Evolutionary conservation across 92 coral and sea anemone species (phyloP).

Genomic region (Porites evermanni): DNA sequence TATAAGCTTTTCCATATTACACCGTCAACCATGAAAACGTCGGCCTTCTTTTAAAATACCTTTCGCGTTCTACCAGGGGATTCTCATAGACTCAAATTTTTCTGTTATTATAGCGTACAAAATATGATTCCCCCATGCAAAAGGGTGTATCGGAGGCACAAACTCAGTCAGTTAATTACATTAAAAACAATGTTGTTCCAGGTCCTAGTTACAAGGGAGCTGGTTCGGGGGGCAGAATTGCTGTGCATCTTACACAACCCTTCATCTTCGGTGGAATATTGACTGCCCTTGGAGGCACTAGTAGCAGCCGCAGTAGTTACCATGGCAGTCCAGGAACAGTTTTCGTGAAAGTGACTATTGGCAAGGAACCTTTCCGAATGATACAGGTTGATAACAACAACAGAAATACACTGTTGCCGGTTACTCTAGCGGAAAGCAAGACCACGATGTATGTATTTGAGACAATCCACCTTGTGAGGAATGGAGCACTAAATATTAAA

Average conservation of each 20-base stretch:
- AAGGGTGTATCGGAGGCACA: too few relatives aligned
- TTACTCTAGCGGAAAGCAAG: conserved; percentile 70
- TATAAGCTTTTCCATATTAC: too few relatives aligned
- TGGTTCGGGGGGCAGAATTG: conserved; percentile 96
- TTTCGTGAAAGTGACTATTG: conserved; percentile 78
- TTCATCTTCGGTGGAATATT: conserved; percentile 52
- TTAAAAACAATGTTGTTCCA: not conserved
- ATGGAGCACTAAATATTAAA: conserved; percentile 65
- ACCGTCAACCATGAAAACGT: too few relatives aligned
- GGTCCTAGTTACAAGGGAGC: conserved; percentile 83
- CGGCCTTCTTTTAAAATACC: too few relatives aligned
- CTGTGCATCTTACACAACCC: conserved; percentile 68
- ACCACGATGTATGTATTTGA: conserved; percentile 70
- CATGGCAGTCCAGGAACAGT: conserved; percentile 95
- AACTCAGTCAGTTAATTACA: too few relatives aligned
- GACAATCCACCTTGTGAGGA: conserved; percentile 60
- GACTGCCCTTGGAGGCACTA: conserved; percentile 80
- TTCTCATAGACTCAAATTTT: too few relatives aligned
- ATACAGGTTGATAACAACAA: conserved; percentile 78
- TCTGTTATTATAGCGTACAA: too few relatives aligned
- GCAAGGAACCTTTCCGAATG: conserved; percentile 60
- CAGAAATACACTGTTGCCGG: conserved; percentile 51
- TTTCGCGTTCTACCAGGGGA: too few relatives aligned
- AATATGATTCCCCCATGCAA: too few relatives aligned
- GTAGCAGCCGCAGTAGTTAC: conserved; percentile 24